phyloP scores from a whole-genome alignment of 2,113 vertebrate genomes.

The Passer domesticus region DNA sequence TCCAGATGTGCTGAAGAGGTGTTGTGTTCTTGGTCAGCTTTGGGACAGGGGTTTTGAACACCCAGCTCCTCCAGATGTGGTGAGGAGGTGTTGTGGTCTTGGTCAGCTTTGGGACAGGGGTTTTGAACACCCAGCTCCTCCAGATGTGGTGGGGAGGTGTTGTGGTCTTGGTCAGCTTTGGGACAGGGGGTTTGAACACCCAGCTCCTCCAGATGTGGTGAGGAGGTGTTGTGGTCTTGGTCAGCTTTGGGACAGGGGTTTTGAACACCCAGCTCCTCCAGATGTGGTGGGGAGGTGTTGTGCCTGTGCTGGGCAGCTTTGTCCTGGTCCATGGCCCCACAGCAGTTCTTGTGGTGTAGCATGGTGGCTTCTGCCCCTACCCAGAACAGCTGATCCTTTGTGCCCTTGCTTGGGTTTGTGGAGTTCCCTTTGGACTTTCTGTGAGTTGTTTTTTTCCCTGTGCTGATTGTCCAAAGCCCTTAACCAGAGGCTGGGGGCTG shows the following conservation, averaged over 20 bases:
- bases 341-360: background rate
- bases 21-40: background rate
- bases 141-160: background rate
- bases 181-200: background rate
- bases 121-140: accelerated
- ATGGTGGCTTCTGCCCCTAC: background rate
- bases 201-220: accelerated
- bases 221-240: background rate
- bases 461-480: accelerated
- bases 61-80: accelerated
- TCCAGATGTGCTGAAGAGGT: background rate
- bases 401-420: background rate
- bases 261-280: accelerated
- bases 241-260: background rate
- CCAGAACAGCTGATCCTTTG: background rate
- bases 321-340: background rate
- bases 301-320: background rate
- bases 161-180: background rate
- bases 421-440: background rate
- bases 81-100: background rate
- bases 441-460: background rate
- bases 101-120: background rate
- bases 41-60: background rate
- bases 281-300: accelerated
- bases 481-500: background rate